A percentile compares a stretch with the other conserved stretches of the same genome.
These are phyloP conservation scores for Scophthalmus maximus DNA, from an alignment of 2,113 vertebrate species.

Conservation along the genomic window DNA sequence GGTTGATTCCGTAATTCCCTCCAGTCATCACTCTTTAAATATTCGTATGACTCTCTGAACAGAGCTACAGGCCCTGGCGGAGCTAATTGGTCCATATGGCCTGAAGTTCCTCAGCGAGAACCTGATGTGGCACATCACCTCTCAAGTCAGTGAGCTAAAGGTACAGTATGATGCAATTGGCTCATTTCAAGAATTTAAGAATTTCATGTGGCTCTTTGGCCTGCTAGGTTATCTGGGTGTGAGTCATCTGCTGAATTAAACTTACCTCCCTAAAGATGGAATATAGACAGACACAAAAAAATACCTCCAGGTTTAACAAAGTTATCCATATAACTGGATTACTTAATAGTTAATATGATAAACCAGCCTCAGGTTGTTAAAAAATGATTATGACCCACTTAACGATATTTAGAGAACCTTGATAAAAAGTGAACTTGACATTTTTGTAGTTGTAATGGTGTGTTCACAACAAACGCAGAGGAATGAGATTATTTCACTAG, in stretches of 20 bases:
- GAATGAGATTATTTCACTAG: too few relatives aligned
- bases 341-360: too few relatives aligned
- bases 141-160: constrained; percentile 96
- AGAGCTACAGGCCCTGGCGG: constrained; percentile 91
- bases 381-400: not conserved
- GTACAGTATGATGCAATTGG: constrained; percentile 66
- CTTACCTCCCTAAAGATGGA: not conserved
- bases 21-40: not conserved
- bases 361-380: not conserved
- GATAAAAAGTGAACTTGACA: too few relatives aligned
- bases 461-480: too few relatives aligned
- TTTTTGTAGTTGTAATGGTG: too few relatives aligned
- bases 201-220: not conserved
- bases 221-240: not conserved
- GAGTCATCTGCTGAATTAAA: not conserved
- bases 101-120: constrained; percentile 94
- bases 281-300: not conserved
- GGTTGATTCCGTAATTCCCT: constrained; percentile 1
- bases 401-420: too few relatives aligned
- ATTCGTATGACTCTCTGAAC: constrained; percentile 41
- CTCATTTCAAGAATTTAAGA: not conserved
- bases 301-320: not conserved
- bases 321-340: not conserved
- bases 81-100: constrained; percentile 93
- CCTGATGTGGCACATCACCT: constrained; percentile 96